These are phyloP conservation scores for Drosophila mayri DNA, from an alignment of 1,140 invertebrate genomes.

Conservation along the genomic window DNA sequence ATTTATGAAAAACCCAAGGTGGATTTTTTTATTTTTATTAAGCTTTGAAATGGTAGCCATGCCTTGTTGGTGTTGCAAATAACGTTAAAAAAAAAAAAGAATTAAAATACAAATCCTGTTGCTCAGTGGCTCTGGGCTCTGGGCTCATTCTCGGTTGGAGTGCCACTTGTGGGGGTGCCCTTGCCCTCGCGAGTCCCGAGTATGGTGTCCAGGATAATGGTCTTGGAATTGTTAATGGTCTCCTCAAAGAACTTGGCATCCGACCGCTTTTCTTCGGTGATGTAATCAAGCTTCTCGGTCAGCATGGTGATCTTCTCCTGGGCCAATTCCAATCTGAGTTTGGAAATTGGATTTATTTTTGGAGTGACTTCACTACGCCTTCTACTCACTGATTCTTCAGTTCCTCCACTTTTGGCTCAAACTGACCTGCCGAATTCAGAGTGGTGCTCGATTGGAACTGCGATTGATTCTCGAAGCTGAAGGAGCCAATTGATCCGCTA, in stretches of 20 bases:
- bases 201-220: constrained; percentile 72
- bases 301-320: constrained; percentile 77
- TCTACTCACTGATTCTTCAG: constrained; percentile 65
- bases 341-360: background rate
- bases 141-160: background rate
- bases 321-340: constrained; percentile 61
- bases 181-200: constrained; percentile 19
- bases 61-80: constrained; percentile 1
- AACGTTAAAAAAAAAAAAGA: constrained; percentile 40
- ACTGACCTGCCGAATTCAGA: constrained; percentile 15
- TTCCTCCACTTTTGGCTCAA: constrained; percentile 55
- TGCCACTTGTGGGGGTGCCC: background rate
- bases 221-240: constrained; percentile 67
- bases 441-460: constrained; percentile 42
- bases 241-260: constrained; percentile 78
- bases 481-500: constrained; percentile 68
- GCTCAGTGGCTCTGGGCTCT: background rate
- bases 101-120: constrained; percentile 31
- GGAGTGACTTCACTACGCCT: no score
- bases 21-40: background rate
- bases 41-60: background rate
- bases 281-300: constrained; percentile 63
- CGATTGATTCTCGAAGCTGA: constrained; percentile 74
- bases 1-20: constrained; percentile 43
- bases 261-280: constrained; percentile 66